These are phyloP conservation scores for Nesoenas mayeri DNA, from an alignment of 2,113 vertebrate genomes.

Conservation along the genomic window DNA sequence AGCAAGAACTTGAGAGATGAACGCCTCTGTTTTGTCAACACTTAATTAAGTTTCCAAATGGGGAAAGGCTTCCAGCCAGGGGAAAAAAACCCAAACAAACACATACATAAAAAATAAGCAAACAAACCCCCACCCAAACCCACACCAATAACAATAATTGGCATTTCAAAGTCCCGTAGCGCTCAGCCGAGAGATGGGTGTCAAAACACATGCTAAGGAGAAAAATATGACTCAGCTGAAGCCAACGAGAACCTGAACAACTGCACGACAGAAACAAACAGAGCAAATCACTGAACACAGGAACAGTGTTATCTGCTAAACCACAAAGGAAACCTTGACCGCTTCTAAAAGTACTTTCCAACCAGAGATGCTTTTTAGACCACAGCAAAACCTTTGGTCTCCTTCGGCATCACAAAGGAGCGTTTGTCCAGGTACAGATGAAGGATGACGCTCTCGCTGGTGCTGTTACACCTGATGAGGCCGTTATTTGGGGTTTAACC, in stretches of 20 bases:
- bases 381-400: not conserved
- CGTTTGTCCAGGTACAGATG: rapidly evolving
- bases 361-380: not conserved
- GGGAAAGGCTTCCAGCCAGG: not conserved
- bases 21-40: not conserved
- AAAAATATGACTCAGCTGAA: not conserved
- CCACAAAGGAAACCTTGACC: slow-evolving; percentile 31
- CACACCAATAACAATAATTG: not conserved
- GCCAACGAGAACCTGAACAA: not conserved
- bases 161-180: not conserved
- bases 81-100: not conserved
- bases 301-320: not conserved
- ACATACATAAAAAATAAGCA: too few species aligned
- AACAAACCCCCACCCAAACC: too few species aligned
- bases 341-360: not conserved
- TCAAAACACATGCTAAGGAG: not conserved
- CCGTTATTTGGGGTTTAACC: not conserved
- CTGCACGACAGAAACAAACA: not conserved
- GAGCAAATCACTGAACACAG: not conserved
- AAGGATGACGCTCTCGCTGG: not conserved
- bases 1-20: not conserved
- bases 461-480: not conserved
- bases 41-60: not conserved
- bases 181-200: not conserved
- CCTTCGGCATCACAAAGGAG: not conserved